Evolutionary conservation across 2,888 invertebrate genomes (phyloP).

Genomic region (Ecdyonurus torrentis): DNA sequence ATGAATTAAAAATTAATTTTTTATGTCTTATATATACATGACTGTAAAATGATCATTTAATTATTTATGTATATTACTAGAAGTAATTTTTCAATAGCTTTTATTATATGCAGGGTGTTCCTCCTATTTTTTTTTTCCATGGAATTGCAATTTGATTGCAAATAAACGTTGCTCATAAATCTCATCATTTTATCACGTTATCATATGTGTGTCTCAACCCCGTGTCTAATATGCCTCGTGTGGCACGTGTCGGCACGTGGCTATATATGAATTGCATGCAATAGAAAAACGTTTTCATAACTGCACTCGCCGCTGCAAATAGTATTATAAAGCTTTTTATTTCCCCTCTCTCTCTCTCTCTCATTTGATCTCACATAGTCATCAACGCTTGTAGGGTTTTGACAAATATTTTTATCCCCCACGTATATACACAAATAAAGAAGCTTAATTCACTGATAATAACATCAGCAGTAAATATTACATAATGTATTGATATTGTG

Average conservation of each 20-base stretch:
- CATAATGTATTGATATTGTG: background rate
- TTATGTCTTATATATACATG: no score
- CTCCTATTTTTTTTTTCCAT: no score
- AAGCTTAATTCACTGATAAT: background rate
- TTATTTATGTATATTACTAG: no score
- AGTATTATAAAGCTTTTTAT: no score
- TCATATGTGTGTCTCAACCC: no score
- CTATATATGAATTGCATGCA: background rate
- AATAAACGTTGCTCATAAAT: background rate
- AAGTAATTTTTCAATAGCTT: no score
- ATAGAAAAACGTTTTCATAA: background rate
- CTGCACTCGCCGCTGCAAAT: background rate
- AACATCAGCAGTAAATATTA: background rate
- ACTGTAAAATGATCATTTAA: no score
- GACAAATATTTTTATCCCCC: no score
- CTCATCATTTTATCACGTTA: background rate
- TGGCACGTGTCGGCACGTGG: background rate
- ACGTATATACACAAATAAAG: background rate
- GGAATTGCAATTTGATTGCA: background rate
- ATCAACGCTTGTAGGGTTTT: no score
- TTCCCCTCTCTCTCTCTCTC: background rate
- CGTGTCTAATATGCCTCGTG: background rate
- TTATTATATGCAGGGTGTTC: no score
- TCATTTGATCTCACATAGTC: no score
- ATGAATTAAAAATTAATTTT: no score